phyloP scores from a whole-genome alignment of 2,797 vertebrate genomes.

The Ibycter americanus region DNA sequence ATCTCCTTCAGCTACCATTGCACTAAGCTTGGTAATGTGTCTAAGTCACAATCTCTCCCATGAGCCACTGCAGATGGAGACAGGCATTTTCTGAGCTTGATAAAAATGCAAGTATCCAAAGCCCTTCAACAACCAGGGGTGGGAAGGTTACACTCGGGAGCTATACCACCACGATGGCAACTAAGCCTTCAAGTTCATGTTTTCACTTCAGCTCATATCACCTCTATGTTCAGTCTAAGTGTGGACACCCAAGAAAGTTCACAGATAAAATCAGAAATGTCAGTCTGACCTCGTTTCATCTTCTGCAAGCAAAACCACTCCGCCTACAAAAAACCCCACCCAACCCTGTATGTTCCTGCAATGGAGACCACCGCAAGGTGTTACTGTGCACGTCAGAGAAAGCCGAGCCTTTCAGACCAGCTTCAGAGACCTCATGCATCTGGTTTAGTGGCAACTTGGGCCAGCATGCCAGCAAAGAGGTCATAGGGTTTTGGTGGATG shows the following conservation, averaged over 20 bases:
- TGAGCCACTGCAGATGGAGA: not conserved
- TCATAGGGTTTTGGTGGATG: not conserved
- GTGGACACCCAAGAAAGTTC: slow-evolving; percentile 1
- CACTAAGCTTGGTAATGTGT: not conserved
- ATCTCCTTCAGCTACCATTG: not conserved
- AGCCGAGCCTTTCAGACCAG: fast-evolving
- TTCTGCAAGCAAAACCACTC: not conserved
- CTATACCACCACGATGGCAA: not conserved
- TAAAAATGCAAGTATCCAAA: not conserved
- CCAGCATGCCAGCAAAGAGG: not conserved
- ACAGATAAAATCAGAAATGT: slow-evolving; percentile 27
- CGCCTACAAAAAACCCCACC: not conserved
- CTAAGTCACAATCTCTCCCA: not conserved
- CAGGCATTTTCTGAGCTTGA: not conserved
- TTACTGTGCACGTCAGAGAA: fast-evolving
- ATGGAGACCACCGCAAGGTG: not conserved
- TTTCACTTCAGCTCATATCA: not conserved
- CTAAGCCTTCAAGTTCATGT: not conserved
- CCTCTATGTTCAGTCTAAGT: not conserved
- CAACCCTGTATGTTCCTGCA: not conserved
- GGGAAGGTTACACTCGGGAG: not conserved
- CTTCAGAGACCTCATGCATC: not conserved
- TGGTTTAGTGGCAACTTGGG: not conserved
- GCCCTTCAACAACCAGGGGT: not conserved
- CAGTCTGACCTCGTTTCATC: slow-evolving; percentile 9